A percentile compares a stretch with the other conserved stretches of the same genome.
phyloP scores from a whole-genome alignment of 2,888 invertebrate genomes.

The Ecliptopera silaceata region DNA sequence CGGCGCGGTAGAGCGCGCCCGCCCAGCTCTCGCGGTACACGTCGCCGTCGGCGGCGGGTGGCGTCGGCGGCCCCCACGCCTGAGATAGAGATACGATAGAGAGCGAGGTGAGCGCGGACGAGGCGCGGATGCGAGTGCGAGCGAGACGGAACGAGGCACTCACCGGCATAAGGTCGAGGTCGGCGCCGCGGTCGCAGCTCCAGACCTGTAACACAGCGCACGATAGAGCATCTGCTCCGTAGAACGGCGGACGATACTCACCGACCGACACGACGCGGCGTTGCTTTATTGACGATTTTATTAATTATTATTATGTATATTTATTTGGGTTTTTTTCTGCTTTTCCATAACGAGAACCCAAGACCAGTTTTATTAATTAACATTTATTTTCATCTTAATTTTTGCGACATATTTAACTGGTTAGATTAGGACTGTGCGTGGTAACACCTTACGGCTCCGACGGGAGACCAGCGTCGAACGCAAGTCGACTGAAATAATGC shows the following conservation, averaged over 20 bases:
- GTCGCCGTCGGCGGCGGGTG: slow-evolving; percentile 96
- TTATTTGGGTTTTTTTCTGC: no score
- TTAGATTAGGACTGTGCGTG: no score
- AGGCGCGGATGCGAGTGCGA: neutral
- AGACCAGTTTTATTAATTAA: no score
- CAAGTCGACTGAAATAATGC: no score
- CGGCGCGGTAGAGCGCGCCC: slow-evolving; percentile 92
- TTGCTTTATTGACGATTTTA: no score
- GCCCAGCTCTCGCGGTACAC: slow-evolving; percentile 94
- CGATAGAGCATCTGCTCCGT: neutral
- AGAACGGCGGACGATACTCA: neutral
- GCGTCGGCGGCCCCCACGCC: slow-evolving; percentile 90
- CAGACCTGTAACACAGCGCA: slow-evolving; percentile 85
- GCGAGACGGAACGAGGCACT: slow-evolving; percentile 70
- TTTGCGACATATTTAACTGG: no score
- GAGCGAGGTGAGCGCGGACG: neutral
- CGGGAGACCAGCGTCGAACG: no score
- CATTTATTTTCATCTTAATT: no score
- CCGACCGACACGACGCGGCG: neutral
- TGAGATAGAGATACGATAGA: neutral
- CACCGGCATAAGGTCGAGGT: slow-evolving; percentile 89
- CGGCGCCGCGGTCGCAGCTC: slow-evolving; percentile 86
- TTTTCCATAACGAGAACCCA: no score
- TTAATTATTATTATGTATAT: no score
- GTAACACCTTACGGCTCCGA: no score